Evolutionary conservation across 2,113 vertebrate genomes (phyloP).

Genomic region (Nipponia nippon): DNA sequence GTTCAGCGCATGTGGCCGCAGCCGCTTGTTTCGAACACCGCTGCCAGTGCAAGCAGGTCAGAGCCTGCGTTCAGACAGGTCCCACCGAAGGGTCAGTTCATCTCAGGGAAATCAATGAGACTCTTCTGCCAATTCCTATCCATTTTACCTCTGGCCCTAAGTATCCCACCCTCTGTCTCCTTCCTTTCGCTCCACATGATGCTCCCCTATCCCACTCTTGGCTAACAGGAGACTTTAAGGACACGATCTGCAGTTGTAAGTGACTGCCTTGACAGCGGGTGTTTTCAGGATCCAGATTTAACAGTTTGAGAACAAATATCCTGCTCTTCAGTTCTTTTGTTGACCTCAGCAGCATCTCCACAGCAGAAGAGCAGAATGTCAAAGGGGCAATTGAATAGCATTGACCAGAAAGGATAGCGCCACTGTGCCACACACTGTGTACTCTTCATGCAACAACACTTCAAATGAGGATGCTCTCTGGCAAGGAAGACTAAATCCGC

Average conservation of each 20-base stretch:
- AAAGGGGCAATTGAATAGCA: neutral
- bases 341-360: neutral
- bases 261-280: neutral
- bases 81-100: neutral
- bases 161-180: neutral
- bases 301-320: neutral
- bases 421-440: neutral
- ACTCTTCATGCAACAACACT: neutral
- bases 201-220: neutral
- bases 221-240: neutral
- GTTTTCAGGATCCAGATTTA: neutral
- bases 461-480: neutral
- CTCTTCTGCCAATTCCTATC: neutral
- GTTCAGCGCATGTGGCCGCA: neutral
- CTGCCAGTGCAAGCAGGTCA: neutral
- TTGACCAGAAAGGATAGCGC: neutral
- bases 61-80: neutral
- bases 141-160: neutral
- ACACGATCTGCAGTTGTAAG: neutral
- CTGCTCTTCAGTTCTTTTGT: neutral
- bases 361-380: neutral
- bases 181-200: neutral
- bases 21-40: neutral
- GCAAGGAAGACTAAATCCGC: neutral
- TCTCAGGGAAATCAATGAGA: neutral